Evolutionary conservation across 2,797 vertebrate species (phyloP).

Genomic region (Hemibagrus guttatus): DNA sequence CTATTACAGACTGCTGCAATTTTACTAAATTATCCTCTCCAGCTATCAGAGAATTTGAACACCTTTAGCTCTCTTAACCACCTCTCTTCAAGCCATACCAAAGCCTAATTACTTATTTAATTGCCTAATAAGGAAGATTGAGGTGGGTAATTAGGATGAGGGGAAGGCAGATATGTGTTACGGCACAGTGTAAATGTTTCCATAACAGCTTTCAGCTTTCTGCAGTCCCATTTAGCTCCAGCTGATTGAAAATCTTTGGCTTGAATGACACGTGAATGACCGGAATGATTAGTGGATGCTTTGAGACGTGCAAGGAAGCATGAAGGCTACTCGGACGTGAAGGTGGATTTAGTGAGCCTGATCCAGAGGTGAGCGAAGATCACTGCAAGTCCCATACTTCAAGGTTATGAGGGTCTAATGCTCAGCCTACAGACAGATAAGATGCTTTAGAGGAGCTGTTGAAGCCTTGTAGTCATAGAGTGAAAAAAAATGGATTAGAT

Average conservation of each 20-base stretch:
- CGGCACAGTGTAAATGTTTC: constrained; percentile 38
- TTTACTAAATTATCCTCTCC: constrained; percentile 20
- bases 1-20: constrained; percentile 13
- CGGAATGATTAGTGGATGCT: constrained; percentile 31
- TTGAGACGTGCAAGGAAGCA: constrained; percentile 22
- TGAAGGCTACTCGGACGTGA: constrained; percentile 17
- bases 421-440: constrained; percentile 15
- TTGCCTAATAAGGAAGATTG: constrained; percentile 50
- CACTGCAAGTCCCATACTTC: constrained; percentile 7
- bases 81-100: constrained; percentile 38
- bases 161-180: constrained; percentile 29
- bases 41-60: neutral
- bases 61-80: constrained; percentile 22
- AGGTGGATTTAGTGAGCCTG: constrained; percentile 29
- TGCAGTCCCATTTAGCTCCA: constrained; percentile 20
- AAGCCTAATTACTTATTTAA: constrained; percentile 54
- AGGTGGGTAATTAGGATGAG: constrained; percentile 42
- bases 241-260: constrained; percentile 29
- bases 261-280: constrained; percentile 35
- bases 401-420: constrained; percentile 12
- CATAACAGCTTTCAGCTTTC: constrained; percentile 32
- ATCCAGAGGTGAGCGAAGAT: constrained; percentile 26
- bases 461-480: constrained; percentile 16
- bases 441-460: constrained; percentile 27
- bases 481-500: constrained; percentile 12